Evolutionary conservation across 2,888 invertebrate genomes (phyloP).

Genomic region (Parnassius smintheus): DNA sequence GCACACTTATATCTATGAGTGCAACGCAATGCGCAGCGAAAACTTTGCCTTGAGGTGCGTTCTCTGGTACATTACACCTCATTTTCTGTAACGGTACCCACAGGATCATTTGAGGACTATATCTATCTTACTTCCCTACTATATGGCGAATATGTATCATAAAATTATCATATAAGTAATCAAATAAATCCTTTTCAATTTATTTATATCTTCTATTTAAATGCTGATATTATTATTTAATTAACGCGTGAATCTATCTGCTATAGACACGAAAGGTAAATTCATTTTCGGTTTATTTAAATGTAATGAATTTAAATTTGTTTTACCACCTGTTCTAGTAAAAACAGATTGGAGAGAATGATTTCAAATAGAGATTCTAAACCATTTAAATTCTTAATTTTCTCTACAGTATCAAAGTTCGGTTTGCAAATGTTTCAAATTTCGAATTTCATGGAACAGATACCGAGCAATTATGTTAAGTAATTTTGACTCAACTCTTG

Average conservation of each 20-base stretch:
- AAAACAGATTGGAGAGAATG: not conserved
- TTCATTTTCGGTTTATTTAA: not conserved
- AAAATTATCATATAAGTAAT: too few relatives aligned
- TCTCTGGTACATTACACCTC: too few relatives aligned
- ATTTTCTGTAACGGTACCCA: too few relatives aligned
- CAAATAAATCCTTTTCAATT: too few relatives aligned
- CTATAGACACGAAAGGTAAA: not conserved
- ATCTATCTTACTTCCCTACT: too few relatives aligned
- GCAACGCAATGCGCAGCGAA: too few relatives aligned
- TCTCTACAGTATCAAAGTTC: slow-evolving; percentile 3
- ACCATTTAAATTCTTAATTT: not conserved
- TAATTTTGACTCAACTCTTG: not conserved
- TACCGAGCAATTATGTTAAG: not conserved
- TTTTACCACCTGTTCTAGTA: not conserved
- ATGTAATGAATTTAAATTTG: not conserved
- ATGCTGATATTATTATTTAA: too few relatives aligned
- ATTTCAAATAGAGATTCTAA: not conserved
- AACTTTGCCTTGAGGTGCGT: too few relatives aligned
- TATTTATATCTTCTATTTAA: too few relatives aligned
- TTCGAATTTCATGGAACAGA: not conserved
- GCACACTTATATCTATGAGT: too few relatives aligned
- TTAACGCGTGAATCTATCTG: not conserved
- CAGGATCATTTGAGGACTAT: too few relatives aligned
- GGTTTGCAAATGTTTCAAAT: slow-evolving; percentile 6
- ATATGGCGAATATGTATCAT: too few relatives aligned